Evolutionary conservation across 2,888 invertebrate species (phyloP).

Genomic region (Pollenia angustigena): DNA sequence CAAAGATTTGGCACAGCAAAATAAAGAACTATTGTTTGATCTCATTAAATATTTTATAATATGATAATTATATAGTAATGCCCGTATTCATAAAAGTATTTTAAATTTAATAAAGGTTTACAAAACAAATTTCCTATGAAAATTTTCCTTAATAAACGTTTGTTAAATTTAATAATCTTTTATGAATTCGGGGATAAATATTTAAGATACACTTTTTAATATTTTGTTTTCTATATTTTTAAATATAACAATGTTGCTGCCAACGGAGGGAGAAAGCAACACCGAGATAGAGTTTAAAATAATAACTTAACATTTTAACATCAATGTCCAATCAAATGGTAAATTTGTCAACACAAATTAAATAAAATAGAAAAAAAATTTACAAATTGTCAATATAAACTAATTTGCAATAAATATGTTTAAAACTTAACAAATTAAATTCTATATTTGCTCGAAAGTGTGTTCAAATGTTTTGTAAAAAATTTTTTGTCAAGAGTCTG

Average conservation of each 20-base stretch:
- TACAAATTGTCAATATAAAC: conserved; percentile 65
- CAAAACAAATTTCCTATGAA: no score
- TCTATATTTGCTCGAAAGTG: neutral
- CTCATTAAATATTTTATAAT: no score
- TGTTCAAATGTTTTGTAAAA: conserved; percentile 30
- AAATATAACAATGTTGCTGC: neutral
- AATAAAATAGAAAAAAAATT: conserved; percentile 62
- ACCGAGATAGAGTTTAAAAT: conserved; percentile 1
- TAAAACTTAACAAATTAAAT: neutral
- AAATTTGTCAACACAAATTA: conserved; percentile 69
- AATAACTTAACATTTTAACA: conserved; percentile 67
- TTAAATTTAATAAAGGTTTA: no score
- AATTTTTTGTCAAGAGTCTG: neutral
- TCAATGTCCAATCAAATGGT: conserved; percentile 71
- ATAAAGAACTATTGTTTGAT: no score
- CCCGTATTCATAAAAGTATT: no score
- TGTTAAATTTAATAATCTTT: no score
- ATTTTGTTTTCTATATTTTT: neutral
- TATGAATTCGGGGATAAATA: no score
- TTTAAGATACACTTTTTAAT: no score
- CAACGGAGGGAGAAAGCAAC: neutral
- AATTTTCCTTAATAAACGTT: no score
- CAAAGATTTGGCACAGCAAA: no score
- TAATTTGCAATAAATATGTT: conserved; percentile 43
- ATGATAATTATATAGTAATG: no score